A percentile compares a stretch with the other conserved stretches of the same genome.
These are phyloP conservation scores for Isaurus tuberculatus DNA, from an alignment of 92 coral and sea anemone species.

Conservation along the genomic window DNA sequence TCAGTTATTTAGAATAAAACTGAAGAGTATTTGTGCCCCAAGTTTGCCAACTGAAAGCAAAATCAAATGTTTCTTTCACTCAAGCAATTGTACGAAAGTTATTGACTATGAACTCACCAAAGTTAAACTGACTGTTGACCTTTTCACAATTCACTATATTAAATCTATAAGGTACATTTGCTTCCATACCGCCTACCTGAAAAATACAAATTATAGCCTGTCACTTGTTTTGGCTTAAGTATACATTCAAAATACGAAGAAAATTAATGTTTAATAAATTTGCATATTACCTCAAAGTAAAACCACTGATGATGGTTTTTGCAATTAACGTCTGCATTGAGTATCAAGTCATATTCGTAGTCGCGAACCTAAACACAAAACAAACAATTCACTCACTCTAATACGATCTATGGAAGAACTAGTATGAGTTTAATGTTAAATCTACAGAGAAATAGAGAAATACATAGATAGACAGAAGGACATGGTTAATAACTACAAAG, in stretches of 20 bases:
- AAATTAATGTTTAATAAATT: not conserved
- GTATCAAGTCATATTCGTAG: constrained; percentile 87
- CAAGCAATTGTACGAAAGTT: not conserved
- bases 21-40: too few species aligned
- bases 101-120: constrained; percentile 70
- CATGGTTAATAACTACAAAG: too few species aligned
- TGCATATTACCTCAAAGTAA: constrained; percentile 83
- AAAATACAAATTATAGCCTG: not conserved
- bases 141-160: constrained; percentile 97
- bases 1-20: too few species aligned
- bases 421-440: not conserved
- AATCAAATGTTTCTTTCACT: too few species aligned
- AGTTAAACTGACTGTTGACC: constrained; percentile 95
- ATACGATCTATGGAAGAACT: not conserved
- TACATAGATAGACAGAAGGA: too few species aligned
- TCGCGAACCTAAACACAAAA: constrained; percentile 23
- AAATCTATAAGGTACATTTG: constrained; percentile 91
- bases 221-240: too few species aligned
- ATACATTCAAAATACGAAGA: too few species aligned
- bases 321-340: constrained; percentile 94
- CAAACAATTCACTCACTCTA: not conserved
- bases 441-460: too few species aligned
- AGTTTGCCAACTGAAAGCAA: too few species aligned
- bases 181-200: constrained; percentile 95
- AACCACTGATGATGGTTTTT: constrained; percentile 97